These are phyloP conservation scores for Thecocarcelia acutangulata DNA, from an alignment of 2,888 invertebrate genomes.

Conservation along the genomic window DNA sequence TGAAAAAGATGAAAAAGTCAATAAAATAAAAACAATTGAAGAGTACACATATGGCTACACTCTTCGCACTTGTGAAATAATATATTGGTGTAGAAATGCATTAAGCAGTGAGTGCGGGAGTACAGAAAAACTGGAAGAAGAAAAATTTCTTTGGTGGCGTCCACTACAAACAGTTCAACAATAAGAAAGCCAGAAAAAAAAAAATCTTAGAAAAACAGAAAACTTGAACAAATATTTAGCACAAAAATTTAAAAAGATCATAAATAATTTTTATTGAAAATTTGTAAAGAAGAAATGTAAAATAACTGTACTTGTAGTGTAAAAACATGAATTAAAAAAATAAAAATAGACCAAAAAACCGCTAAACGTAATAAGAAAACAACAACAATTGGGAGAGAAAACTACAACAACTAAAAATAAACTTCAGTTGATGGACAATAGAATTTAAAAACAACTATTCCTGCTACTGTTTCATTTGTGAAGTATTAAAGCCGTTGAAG, in stretches of 20 bases:
- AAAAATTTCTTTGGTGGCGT: constrained; percentile 64
- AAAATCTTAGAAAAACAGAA: constrained; percentile 53
- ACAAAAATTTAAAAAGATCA: not conserved
- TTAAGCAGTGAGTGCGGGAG: constrained; percentile 64
- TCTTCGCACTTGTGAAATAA: constrained; percentile 44
- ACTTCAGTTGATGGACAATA: constrained; percentile 22
- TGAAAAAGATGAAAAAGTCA: constrained; percentile 63
- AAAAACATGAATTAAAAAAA: constrained; percentile 49
- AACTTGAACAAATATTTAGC: not conserved
- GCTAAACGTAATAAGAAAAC: constrained; percentile 59
- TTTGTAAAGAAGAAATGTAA: not conserved
- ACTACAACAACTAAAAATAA: constrained; percentile 45
- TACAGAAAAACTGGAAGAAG: constrained; percentile 68
- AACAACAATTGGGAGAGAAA: constrained; percentile 37
- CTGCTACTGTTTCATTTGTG: not conserved
- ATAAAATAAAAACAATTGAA: constrained; percentile 68
- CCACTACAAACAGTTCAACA: constrained; percentile 63
- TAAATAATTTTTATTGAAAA: not conserved
- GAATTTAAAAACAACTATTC: constrained; percentile 10
- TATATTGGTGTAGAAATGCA: constrained; percentile 32
- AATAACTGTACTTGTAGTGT: constrained; percentile 64
- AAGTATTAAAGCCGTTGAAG: not conserved
- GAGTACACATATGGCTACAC: constrained; percentile 29
- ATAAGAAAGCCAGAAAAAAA: constrained; percentile 42
- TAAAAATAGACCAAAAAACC: constrained; percentile 66